Percentiles rank a stretch among this genome's conserved stretches.
These are phyloP conservation scores for Eristalinus sepulchralis DNA, from an alignment of 2,888 invertebrate genomes.

Conservation along the genomic window DNA sequence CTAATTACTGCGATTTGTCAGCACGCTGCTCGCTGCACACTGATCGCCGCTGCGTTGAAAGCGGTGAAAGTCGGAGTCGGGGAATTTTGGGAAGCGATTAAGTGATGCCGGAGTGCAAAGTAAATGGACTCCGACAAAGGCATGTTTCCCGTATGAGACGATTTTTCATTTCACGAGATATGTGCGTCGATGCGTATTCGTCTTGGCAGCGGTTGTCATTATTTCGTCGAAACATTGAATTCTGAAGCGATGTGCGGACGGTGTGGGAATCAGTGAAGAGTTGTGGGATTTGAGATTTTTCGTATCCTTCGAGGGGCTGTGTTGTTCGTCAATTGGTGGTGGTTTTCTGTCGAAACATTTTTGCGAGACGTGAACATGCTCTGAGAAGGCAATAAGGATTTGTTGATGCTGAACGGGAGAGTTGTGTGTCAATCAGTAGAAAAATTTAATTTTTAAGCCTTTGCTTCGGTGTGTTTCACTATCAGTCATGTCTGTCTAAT, in stretches of 20 bases:
- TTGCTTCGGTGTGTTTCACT: too few species aligned
- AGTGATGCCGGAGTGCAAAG: conserved; percentile 49
- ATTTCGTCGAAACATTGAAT: background rate
- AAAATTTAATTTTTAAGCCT: too few species aligned
- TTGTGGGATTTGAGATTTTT: background rate
- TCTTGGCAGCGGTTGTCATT: background rate
- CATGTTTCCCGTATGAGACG: conserved; percentile 17
- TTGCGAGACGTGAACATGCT: too few species aligned
- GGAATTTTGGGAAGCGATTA: conserved; percentile 43
- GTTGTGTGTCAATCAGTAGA: too few species aligned
- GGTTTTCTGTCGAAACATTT: too few species aligned
- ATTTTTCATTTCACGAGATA: conserved; percentile 50
- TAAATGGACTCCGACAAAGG: conserved; percentile 47
- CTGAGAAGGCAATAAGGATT: too few species aligned
- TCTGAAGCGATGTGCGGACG: background rate
- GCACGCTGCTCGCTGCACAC: background rate
- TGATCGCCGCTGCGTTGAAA: background rate
- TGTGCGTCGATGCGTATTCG: background rate
- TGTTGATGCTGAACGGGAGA: too few species aligned
- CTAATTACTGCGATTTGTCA: conserved; percentile 64
- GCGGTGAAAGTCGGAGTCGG: conserved; percentile 52
- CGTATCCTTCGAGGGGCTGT: too few species aligned
- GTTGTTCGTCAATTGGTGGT: too few species aligned
- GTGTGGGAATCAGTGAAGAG: background rate
- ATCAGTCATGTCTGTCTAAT: too few species aligned